Evolutionary conservation across 2,888 invertebrate genomes (phyloP).

Genomic region (Rhaphigaster nebulosa): DNA sequence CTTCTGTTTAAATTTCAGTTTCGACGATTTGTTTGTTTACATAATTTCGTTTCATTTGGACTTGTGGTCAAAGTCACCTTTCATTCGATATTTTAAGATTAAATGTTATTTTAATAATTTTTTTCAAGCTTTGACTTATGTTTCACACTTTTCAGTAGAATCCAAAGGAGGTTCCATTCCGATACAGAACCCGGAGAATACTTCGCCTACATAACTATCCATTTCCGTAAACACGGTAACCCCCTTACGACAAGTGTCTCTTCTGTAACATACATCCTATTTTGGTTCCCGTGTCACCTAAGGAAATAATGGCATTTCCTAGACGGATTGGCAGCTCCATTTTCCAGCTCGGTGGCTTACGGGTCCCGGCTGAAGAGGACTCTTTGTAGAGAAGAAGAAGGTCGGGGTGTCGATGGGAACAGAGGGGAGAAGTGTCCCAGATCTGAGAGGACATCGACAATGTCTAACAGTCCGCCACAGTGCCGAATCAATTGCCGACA

Average conservation of each 20-base stretch:
- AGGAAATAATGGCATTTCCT: constrained; percentile 18
- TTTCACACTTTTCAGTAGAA: no score
- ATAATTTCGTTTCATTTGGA: no score
- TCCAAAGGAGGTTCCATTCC: background rate
- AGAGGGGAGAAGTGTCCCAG: constrained; percentile 33
- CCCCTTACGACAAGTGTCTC: constrained; percentile 29
- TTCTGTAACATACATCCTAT: constrained; percentile 32
- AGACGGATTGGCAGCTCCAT: constrained; percentile 32
- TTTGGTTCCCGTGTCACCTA: constrained; percentile 44
- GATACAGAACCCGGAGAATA: background rate
- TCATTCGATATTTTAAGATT: no score
- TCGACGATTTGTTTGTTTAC: no score
- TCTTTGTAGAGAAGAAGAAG: constrained; percentile 37
- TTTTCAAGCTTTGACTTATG: no score
- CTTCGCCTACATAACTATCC: background rate
- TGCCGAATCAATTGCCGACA: constrained; percentile 36
- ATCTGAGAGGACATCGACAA: constrained; percentile 47
- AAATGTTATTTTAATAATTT: no score
- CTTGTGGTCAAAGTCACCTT: no score
- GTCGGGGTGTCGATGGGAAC: constrained; percentile 47
- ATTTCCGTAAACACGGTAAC: constrained; percentile 31
- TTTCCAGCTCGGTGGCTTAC: constrained; percentile 44
- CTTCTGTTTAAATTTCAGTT: no score
- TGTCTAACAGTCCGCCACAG: constrained; percentile 46
- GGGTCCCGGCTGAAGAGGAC: constrained; percentile 20